A percentile compares a stretch with the other conserved stretches of the same genome.
These are phyloP conservation scores for Yponomeuta sedellus DNA, from an alignment of 2,888 invertebrate genomes.

Conservation along the genomic window DNA sequence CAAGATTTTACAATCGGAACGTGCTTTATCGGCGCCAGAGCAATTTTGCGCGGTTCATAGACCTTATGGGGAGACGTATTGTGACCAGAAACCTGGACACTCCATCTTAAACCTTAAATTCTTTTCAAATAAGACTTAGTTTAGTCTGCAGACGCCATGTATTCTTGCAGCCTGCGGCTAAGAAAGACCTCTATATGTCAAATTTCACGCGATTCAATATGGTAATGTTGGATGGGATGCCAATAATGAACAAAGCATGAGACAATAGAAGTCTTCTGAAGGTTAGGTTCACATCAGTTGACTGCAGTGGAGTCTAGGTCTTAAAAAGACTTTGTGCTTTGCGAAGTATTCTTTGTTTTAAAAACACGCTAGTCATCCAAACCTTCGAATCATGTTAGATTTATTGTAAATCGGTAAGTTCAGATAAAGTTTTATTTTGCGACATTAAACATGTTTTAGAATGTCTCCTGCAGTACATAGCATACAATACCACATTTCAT, in stretches of 20 bases:
- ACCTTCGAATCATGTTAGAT: no score
- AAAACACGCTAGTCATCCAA: no score
- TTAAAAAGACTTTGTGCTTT: no score
- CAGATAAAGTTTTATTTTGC: no score
- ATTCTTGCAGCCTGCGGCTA: neutral
- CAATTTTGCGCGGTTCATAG: slow-evolving; percentile 15
- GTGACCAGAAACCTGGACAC: neutral
- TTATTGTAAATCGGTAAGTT: no score
- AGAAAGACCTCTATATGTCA: neutral
- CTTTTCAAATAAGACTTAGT: neutral
- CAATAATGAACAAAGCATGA: neutral
- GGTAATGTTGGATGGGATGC: slow-evolving; percentile 8
- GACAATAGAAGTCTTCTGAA: neutral
- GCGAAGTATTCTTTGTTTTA: no score
- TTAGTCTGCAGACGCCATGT: neutral
- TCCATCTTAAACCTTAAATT: neutral
- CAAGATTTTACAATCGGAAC: slow-evolving; percentile 10
- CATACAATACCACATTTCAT: no score
- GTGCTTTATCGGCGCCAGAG: slow-evolving; percentile 13
- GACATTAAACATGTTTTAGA: no score
- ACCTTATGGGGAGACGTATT: neutral
- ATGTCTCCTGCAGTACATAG: no score
- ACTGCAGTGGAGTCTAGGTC: no score
- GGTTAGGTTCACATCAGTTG: neutral
- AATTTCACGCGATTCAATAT: slow-evolving; percentile 13